Base-by-base conservation (phyloP, 1,140 invertebrate genomes). In the Hypothenemus hampei region DNA sequence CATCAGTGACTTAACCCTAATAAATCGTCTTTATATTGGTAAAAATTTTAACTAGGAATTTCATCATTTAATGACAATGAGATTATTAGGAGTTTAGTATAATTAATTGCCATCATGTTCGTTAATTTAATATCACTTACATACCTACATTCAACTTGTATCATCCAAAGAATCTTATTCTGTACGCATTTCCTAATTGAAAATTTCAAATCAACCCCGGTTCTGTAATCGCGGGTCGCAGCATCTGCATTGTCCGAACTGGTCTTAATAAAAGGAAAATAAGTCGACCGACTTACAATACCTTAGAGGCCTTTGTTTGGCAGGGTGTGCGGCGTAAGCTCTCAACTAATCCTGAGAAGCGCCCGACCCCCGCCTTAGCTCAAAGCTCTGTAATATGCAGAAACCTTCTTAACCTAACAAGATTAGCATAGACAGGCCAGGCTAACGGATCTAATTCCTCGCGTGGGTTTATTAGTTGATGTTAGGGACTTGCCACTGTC, bases 361-460 rank as follows among this genome's bases (percentile, higher is more conserved):
- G 70, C 44, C 55, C 55, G 55, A 51, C 55, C 55, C 35, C 55
- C 55, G 55, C 47, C 55, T 57, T 57, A 57, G 36, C 58, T 62
- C 67, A 78, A 78, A 78, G 75, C 77, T 77, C 72, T 64, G 74
- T 80, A 78, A 79, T 80, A 78, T 78, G 77, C 76, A 77, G 77
- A 78, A 78, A 79, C 77, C 78, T 79, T 78, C 77, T 79, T 80
- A 79, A 78, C 76, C 77, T 79, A 80, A 80, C 78, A 78, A 75
- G 78, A 80, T 80, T 80, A 80, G 75, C 77, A 75, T 75, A 75
- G 71, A 75, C 76, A 78, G 75, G 76, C 51, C 60, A 59, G 63
- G 60, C 58, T 60, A 65, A 49, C 52, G 57, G 53, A 58, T 56
- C 59, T 66, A 66, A 69, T 64, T 60, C 62, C 61, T 47, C 59